Conservation (phyloP, 1,140 invertebrate species). For the Ips nitidus region DNA sequence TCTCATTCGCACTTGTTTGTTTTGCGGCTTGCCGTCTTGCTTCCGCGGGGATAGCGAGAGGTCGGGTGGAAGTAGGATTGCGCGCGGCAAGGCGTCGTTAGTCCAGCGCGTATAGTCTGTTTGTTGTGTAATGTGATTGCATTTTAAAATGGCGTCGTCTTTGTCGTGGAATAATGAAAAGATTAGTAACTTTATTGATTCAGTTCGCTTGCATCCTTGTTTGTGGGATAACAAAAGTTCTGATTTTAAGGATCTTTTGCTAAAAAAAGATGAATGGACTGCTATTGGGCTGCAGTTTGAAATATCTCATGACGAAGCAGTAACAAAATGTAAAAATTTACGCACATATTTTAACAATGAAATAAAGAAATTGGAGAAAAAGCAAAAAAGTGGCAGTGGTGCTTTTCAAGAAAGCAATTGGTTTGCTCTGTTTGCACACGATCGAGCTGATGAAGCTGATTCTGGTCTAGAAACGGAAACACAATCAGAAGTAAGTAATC, state of each 20-base stretch:
- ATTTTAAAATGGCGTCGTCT: no score
- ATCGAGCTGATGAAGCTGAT: neutral
- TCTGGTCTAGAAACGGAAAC: neutral
- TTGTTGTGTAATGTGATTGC: no score
- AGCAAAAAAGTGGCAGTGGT: neutral
- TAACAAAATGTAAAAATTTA: conserved; percentile 4
- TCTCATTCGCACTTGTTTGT: no score
- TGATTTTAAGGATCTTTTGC: neutral
- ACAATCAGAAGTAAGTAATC: no score
- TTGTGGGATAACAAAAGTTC: conserved; percentile 1
- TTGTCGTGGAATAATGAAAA: conserved; percentile 3
- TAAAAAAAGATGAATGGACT: conserved; percentile 7
- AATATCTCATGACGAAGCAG: neutral
- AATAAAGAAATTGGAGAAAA: neutral
- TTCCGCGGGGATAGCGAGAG: no score
- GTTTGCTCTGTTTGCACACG: conserved; percentile 1
- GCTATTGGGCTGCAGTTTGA: neutral
- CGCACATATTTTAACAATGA: conserved; percentile 4
- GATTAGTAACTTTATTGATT: conserved; percentile 1
- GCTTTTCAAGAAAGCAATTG: conserved; percentile 2
- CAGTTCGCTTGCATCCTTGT: conserved; percentile 2
- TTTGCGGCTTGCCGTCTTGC: no score
- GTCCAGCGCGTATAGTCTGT: no score
- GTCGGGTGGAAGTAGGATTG: no score
- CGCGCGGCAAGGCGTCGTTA: no score